These are phyloP conservation scores for Aphodius sticticus DNA, from an alignment of 2,888 invertebrate genomes.

Conservation along the genomic window DNA sequence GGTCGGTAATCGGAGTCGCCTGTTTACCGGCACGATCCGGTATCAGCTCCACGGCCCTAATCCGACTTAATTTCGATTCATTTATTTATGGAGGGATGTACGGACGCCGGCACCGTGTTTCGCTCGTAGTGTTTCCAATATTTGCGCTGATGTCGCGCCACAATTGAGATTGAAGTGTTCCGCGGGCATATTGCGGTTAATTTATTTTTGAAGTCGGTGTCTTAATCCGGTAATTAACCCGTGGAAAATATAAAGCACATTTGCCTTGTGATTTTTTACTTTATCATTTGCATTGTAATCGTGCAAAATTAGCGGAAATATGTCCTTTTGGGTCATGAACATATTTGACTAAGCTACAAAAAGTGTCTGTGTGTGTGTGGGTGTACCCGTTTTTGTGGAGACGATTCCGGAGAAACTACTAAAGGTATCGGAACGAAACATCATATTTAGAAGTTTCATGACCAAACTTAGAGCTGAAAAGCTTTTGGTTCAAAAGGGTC, in stretches of 20 bases:
- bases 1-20: constrained; percentile 16
- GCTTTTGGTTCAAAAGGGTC: no score
- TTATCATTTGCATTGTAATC: no score
- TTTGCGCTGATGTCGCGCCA: background rate
- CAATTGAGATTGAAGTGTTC: background rate
- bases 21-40: constrained; percentile 22
- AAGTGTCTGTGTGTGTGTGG: no score
- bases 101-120: background rate
- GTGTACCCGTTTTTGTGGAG: no score
- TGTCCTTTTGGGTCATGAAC: no score
- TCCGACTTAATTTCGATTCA: constrained; percentile 4
- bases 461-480: no score
- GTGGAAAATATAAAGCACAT: background rate
- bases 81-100: background rate
- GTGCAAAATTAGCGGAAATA: no score
- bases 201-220: background rate
- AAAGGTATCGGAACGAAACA: no score
- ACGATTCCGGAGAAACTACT: no score
- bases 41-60: background rate
- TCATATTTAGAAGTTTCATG: no score
- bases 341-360: no score
- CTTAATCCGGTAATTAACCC: background rate
- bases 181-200: background rate
- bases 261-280: background rate
- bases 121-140: background rate